These are phyloP conservation scores for Oligia fasciuncula DNA, from an alignment of 2,888 invertebrate genomes.

Conservation along the genomic window DNA sequence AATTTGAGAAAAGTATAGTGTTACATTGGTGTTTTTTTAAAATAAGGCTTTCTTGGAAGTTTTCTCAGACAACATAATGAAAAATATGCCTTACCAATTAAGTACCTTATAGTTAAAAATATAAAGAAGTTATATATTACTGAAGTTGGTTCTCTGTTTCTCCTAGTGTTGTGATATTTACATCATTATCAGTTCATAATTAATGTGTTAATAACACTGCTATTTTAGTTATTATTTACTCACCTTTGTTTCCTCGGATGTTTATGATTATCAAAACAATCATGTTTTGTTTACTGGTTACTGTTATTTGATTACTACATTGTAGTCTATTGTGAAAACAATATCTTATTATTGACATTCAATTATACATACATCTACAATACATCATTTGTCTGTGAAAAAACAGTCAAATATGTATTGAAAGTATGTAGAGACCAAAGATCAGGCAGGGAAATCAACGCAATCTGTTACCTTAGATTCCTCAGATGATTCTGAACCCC, in stretches of 20 bases:
- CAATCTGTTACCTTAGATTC: background rate
- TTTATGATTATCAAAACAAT: background rate
- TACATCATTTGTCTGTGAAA: background rate
- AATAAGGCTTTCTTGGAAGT: background rate
- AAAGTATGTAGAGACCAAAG: background rate
- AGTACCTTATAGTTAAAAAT: background rate
- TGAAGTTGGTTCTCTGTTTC: slow-evolving; percentile 33
- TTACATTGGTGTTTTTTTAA: background rate
- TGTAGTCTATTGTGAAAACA: background rate
- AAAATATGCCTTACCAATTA: background rate
- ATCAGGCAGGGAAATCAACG: background rate
- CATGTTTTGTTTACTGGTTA: slow-evolving; percentile 1
- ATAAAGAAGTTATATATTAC: background rate
- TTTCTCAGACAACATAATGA: background rate
- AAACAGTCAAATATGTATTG: background rate
- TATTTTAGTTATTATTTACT: slow-evolving; percentile 28
- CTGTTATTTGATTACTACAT: slow-evolving; percentile 10
- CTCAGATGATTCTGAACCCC: too few species aligned
- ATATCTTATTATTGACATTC: background rate
- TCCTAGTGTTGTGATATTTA: slow-evolving; percentile 34
- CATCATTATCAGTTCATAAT: slow-evolving; percentile 45
- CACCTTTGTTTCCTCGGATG: slow-evolving; percentile 28
- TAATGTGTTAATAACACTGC: slow-evolving; percentile 28
- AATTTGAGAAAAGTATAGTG: background rate
- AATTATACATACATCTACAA: background rate